A percentile compares a stretch with the other conserved stretches of the same genome.
phyloP scores from a whole-genome alignment of 2,113 vertebrate genomes.

The Gorsachius goisagi region DNA sequence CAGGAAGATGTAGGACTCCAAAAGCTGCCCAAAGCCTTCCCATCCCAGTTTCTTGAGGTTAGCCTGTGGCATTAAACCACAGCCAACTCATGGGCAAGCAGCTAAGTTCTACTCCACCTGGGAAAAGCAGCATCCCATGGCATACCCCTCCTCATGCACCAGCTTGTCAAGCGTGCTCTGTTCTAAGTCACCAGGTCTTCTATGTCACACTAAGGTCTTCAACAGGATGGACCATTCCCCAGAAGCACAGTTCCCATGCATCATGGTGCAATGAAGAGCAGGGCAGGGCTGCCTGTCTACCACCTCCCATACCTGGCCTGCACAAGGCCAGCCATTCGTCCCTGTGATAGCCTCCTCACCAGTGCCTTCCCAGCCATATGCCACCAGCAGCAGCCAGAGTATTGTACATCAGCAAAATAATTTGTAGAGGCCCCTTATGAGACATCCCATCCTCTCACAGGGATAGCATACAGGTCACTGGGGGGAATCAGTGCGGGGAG shows the following conservation, averaged over 20 bases:
- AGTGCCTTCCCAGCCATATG: fast-evolving
- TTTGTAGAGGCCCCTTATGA: fast-evolving
- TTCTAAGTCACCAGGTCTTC: background rate
- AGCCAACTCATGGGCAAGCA: background rate
- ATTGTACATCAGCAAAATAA: fast-evolving
- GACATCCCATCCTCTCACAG: background rate
- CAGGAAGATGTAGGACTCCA: background rate
- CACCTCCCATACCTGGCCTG: fast-evolving
- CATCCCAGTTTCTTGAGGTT: background rate
- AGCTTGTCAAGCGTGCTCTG: background rate
- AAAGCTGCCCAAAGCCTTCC: background rate
- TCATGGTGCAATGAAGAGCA: fast-evolving
- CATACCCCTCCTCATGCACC: fast-evolving
- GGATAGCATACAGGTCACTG: fast-evolving
- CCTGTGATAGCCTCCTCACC: background rate
- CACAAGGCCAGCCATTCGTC: fast-evolving
- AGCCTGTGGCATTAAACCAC: background rate
- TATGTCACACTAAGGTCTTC: background rate
- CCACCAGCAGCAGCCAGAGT: background rate
- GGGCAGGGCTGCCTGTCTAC: no score
- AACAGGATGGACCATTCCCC: fast-evolving
- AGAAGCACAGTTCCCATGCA: fast-evolving
- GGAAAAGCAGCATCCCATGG: background rate
- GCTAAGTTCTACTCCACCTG: background rate
- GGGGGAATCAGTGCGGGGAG: fast-evolving